A percentile compares a stretch with the other conserved stretches of the same genome.
Conservation (phyloP, 2,888 invertebrate species). For the Cheilosia scutellata region DNA sequence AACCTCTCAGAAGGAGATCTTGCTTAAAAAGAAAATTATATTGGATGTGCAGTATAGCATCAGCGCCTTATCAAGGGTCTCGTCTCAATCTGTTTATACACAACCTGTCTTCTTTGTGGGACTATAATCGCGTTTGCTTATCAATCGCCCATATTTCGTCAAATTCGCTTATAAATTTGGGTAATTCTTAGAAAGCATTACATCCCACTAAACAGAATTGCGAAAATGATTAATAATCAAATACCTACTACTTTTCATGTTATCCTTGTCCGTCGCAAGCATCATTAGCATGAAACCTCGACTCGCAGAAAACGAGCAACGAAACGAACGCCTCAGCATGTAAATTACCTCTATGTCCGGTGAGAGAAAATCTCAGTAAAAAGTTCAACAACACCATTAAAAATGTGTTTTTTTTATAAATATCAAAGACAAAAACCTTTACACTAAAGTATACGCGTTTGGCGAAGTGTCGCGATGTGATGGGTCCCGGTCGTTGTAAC, state of each 20-base stretch:
- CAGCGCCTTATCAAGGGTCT: no score
- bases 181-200: no score
- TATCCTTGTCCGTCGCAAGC: constrained; percentile 24
- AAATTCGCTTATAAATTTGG: no score
- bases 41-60: no score
- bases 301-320: constrained; percentile 21
- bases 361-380: constrained; percentile 57
- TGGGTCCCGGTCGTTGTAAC: constrained; percentile 42
- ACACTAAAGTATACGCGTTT: constrained; percentile 29
- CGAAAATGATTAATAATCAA: constrained; percentile 60
- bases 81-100: no score
- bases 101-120: no score
- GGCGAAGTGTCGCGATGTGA: constrained; percentile 36
- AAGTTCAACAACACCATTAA: constrained; percentile 72
- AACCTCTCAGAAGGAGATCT: no score
- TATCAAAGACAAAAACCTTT: constrained; percentile 72
- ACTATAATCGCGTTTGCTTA: no score
- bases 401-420: constrained; percentile 58
- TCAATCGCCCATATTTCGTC: background rate
- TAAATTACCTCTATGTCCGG: constrained; percentile 56
- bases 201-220: background rate
- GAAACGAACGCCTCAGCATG: constrained; percentile 62
- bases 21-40: no score
- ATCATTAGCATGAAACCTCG: constrained; percentile 60
- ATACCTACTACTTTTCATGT: constrained; percentile 12